Evolutionary conservation across 1,140 invertebrate genomes (phyloP).

Genomic region (Caenorhabditis inopinata): DNA sequence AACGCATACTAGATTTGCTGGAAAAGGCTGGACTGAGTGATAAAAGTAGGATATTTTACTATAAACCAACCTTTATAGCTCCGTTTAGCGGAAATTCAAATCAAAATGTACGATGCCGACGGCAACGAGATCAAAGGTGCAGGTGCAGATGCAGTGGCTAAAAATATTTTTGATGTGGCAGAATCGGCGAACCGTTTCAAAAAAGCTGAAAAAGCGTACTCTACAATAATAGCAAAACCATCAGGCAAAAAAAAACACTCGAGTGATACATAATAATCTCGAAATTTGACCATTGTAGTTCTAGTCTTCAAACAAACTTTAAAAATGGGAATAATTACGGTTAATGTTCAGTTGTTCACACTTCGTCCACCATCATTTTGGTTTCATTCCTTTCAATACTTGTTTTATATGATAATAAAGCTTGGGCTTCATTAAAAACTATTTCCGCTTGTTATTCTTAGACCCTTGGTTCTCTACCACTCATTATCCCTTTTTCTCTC

Average conservation of each 20-base stretch:
- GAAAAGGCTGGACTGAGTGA: not conserved
- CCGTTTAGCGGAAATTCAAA: not conserved
- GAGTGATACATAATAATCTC: not conserved
- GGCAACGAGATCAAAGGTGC: not conserved
- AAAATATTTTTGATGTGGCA: not conserved
- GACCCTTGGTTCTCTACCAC: too few relatives aligned
- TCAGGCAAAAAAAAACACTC: too few relatives aligned
- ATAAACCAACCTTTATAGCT: too few relatives aligned
- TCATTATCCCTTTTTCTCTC: not conserved
- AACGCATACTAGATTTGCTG: not conserved
- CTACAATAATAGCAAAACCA: too few relatives aligned
- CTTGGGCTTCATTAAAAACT: too few relatives aligned
- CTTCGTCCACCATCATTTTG: not conserved
- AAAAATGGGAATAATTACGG: not conserved
- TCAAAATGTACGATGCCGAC: conserved; percentile 4
- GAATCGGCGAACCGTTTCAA: not conserved
- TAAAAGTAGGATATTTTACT: too few relatives aligned
- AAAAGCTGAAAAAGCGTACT: not conserved
- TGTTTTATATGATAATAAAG: too few relatives aligned
- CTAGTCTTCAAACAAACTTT: not conserved
- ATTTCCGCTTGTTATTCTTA: too few relatives aligned
- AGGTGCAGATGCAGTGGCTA: not conserved
- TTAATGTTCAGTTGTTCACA: not conserved
- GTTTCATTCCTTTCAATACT: not conserved
- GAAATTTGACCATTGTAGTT: not conserved